Evolutionary conservation across 2,888 invertebrate species (phyloP).

Genomic region (Trissolcus japonicus): DNA sequence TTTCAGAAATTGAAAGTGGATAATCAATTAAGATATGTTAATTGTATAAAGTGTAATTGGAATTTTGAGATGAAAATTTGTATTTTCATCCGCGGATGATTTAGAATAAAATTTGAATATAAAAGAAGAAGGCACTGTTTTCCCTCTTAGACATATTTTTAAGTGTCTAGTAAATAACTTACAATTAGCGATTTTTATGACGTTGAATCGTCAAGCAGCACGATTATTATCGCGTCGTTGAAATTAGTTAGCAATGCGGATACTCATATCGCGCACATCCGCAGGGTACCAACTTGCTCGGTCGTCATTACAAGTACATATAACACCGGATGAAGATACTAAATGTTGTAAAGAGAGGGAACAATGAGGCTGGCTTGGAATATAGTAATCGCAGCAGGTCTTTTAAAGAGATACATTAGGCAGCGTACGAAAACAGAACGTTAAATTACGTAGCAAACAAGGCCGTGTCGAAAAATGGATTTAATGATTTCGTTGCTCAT

Average conservation of each 20-base stretch:
- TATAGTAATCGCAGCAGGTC: conserved; percentile 44
- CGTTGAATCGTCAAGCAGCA: conserved; percentile 45
- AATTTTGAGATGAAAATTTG: too few relatives aligned
- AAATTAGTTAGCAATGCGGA: conserved; percentile 58
- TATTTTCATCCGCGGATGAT: too few relatives aligned
- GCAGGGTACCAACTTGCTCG: conserved; percentile 48
- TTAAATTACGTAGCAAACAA: conserved; percentile 55
- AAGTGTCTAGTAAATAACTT: conserved; percentile 34
- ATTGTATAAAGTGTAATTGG: too few relatives aligned
- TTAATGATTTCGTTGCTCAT: conserved; percentile 52
- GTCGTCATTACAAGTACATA: conserved; percentile 55
- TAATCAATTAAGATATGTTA: too few relatives aligned
- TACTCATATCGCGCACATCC: conserved; percentile 58
- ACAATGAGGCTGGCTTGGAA: conserved; percentile 51
- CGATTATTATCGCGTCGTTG: conserved; percentile 54
- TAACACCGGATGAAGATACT: conserved; percentile 58
- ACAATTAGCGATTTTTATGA: conserved; percentile 56
- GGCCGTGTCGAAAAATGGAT: conserved; percentile 46
- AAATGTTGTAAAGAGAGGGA: conserved; percentile 52
- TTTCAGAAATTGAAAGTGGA: neutral
- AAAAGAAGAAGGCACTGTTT: too few relatives aligned
- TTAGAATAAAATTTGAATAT: too few relatives aligned
- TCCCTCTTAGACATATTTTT: conserved; percentile 19
- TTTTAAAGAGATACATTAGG: conserved; percentile 43
- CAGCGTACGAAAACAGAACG: conserved; percentile 50